A percentile compares a stretch with the other conserved stretches of the same genome.
Evolutionary conservation across 2,113 vertebrate species (phyloP).

Genomic region (Sorex araneus): DNA sequence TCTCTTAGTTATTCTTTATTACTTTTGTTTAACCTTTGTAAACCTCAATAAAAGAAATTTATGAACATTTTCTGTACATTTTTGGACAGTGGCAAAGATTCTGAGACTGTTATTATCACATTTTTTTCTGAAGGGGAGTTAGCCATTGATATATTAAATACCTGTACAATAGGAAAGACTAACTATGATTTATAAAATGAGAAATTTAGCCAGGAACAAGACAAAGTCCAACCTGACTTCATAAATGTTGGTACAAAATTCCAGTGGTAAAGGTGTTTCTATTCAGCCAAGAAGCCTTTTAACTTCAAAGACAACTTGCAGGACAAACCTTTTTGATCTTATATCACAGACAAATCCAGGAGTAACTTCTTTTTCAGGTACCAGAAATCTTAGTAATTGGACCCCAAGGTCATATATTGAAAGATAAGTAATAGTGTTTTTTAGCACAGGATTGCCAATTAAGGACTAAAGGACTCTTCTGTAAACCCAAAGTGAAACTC

Average conservation of each 20-base stretch:
- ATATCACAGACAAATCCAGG: background rate
- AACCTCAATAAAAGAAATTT: background rate
- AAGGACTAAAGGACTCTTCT: background rate
- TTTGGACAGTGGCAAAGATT: background rate
- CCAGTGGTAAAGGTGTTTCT: background rate
- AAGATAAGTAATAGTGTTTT: background rate
- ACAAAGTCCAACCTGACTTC: background rate
- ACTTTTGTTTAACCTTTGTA: background rate
- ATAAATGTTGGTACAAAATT: background rate
- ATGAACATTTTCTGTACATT: background rate
- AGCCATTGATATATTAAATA: background rate
- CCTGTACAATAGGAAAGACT: background rate
- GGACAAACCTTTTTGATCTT: background rate
- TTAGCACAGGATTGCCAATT: slow-evolving; percentile 57
- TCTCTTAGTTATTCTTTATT: background rate
- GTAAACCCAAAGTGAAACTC: slow-evolving; percentile 27
- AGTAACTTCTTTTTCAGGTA: background rate
- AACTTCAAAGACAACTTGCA: slow-evolving; percentile 22
- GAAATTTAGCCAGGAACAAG: background rate
- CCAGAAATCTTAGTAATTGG: slow-evolving; percentile 63
- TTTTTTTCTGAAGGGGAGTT: background rate
- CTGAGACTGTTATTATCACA: background rate
- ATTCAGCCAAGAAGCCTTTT: background rate
- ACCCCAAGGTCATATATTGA: slow-evolving; percentile 37
- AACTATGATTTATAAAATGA: slow-evolving; percentile 1